A percentile compares a stretch with the other conserved stretches of the same genome.
phyloP scores from a whole-genome alignment of 2,113 vertebrate species.

The Tachycineta bicolor region DNA sequence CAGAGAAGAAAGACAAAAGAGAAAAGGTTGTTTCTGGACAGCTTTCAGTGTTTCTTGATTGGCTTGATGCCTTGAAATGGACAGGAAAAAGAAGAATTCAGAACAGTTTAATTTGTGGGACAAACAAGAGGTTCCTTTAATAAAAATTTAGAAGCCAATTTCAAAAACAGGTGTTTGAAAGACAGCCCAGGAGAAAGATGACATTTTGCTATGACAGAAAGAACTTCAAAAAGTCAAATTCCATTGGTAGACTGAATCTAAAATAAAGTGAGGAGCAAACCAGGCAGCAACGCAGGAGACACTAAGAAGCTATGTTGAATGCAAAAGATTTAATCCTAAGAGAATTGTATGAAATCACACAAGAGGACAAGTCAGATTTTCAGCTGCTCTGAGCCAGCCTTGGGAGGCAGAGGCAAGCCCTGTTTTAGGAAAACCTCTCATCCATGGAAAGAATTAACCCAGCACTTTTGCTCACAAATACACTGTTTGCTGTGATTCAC shows the following conservation, averaged over 20 bases:
- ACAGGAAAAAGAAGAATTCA: not conserved
- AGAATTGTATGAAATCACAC: not conserved
- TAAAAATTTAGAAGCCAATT: constrained; percentile 72
- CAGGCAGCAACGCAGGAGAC: not conserved
- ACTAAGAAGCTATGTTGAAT: not conserved
- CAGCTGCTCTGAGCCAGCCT: not conserved
- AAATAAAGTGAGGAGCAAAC: constrained; percentile 9
- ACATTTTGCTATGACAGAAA: constrained; percentile 53
- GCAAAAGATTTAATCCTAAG: not conserved
- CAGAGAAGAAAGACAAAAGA: not conserved
- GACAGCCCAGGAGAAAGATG: constrained; percentile 47
- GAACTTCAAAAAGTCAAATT: constrained; percentile 51
- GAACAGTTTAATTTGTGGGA: constrained; percentile 66
- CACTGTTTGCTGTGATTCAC: not conserved
- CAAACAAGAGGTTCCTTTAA: constrained; percentile 63
- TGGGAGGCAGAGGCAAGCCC: not conserved
- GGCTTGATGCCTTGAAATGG: constrained; percentile 48
- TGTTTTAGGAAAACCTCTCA: not conserved
- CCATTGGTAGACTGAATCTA: not conserved
- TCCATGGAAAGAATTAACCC: not conserved
- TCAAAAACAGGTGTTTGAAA: constrained; percentile 44
- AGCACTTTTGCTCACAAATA: not conserved
- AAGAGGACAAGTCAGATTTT: not conserved
- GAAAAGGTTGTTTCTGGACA: not conserved
- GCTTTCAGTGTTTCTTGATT: constrained; percentile 12